A percentile compares a stretch with the other conserved stretches of the same genome.
Evolutionary conservation across 2,797 vertebrate species (phyloP).

Genomic region (Dromococcyx pavoninus): DNA sequence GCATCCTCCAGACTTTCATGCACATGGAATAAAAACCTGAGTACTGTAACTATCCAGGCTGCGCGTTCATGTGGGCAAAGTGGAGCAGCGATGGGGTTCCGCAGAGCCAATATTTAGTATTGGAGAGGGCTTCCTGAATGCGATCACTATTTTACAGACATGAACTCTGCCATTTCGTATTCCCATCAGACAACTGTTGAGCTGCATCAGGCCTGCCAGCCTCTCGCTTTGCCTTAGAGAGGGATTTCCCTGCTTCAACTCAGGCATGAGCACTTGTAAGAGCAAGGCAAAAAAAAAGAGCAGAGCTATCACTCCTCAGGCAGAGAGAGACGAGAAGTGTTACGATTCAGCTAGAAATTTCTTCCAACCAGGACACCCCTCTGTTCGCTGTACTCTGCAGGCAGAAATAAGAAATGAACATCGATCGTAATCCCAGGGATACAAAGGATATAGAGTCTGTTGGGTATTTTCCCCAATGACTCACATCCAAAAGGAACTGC

Average conservation of each 20-base stretch:
- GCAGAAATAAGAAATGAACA: not conserved
- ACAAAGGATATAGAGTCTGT: not conserved
- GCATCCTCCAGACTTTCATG: not conserved
- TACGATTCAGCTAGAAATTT: not conserved
- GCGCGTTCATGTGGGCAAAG: not conserved
- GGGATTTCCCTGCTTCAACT: not conserved
- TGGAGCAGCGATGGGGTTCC: not conserved
- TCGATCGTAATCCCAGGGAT: not conserved
- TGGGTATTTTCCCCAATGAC: not conserved
- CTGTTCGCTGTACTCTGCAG: not conserved
- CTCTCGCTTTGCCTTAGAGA: not conserved
- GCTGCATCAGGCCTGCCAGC: not conserved
- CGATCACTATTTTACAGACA: not conserved
- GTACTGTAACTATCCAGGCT: not conserved
- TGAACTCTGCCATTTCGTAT: not conserved
- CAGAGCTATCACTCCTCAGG: not conserved
- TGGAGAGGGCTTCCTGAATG: not conserved
- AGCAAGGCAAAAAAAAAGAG: accelerated
- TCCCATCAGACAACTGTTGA: not conserved
- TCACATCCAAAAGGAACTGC: not conserved
- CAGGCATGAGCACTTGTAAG: not conserved
- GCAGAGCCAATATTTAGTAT: not conserved
- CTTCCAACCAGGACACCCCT: not conserved
- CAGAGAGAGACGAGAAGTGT: not conserved
- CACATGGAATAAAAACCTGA: not conserved